Base-by-base conservation (phyloP, 1,140 invertebrate genomes). In the Druon quercuslanigerum region DNA sequence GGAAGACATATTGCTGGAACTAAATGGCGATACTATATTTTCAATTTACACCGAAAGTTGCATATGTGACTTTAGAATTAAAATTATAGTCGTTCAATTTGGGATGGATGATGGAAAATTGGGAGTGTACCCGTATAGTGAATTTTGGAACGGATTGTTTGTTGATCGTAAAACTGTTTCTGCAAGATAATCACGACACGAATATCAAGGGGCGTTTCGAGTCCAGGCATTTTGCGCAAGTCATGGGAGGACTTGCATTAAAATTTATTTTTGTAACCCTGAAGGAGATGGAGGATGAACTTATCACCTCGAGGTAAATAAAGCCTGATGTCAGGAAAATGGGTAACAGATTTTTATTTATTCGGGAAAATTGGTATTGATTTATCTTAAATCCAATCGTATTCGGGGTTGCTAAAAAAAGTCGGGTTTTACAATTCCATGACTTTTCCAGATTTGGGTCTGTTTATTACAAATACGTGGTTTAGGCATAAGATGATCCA, bases 161-260 rank as follows among this genome's bases (percentile, higher is more conserved):
- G 50, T 71, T 75, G 50, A 73, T 19, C 75, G 76, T 79, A 81
- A 81, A 74, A 72, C 51, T 77, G 76, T 82, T 82, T 77, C 56
- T 52, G 50, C 25, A 46, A 74, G 20, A 46, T 81, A 78, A 78
- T 81, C 76, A 77, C 71, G 50, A 75, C 11, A 51, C 72, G 56
- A 50, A 52, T 73, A 71, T 76, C 80, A 77, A 79, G 75, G 52
- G 71, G 75, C 73, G 76, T 74, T 20, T 33, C 25, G 0, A 50
- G 54, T 60, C 75, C 77, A 74, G 20, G 73, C 50, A 70, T 13
- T 51, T 20, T 51, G n/a, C 40, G 50, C 56, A 51, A 46, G 20
- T 20, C 33, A 73, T 40, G 72, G 33, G 72, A 17, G 25, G 33
- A 8, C 9, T 33, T 52, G 19, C 16, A 54, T 33, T 20, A 51